Conservation (phyloP, 2,113 vertebrate species). For the Neofelis nebulosa region DNA sequence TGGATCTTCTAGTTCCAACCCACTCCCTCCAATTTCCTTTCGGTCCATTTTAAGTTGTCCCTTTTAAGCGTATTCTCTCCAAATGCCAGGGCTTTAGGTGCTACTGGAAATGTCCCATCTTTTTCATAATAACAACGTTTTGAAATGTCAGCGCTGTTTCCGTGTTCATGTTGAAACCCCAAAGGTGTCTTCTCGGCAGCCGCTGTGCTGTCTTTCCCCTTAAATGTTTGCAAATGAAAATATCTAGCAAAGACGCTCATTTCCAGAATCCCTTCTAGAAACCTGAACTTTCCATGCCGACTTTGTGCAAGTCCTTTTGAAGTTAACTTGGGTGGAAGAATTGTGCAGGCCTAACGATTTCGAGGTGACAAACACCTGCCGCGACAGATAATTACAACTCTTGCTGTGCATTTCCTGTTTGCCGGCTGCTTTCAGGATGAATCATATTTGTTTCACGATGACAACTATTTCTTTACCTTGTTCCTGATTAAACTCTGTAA, state of each 20-base stretch:
- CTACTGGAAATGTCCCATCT: conserved; percentile 23
- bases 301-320: conserved; percentile 34
- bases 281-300: not conserved
- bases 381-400: conserved; percentile 69
- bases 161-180: not conserved
- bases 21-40: not conserved
- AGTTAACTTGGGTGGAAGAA: conserved; percentile 31
- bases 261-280: conserved; percentile 52
- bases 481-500: conserved; percentile 37
- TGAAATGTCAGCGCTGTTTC: not conserved
- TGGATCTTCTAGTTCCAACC: not conserved
- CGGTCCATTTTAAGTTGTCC: not conserved
- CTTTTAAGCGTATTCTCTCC: not conserved
- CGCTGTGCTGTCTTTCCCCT: not conserved
- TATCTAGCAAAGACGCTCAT: not conserved
- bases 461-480: conserved; percentile 9
- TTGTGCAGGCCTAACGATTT: conserved; percentile 39
- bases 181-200: not conserved
- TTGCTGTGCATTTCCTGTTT: conserved; percentile 63
- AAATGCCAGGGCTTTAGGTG: conserved; percentile 32
- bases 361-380: conserved; percentile 65
- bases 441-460: conserved; percentile 55
- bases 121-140: conserved; percentile 29
- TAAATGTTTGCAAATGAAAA: conserved; percentile 18
- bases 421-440: conserved; percentile 61